Percentiles rank a stretch among this genome's conserved stretches.
Conservation (phyloP, 2,113 vertebrate genomes). For the Cyanistes caeruleus region DNA sequence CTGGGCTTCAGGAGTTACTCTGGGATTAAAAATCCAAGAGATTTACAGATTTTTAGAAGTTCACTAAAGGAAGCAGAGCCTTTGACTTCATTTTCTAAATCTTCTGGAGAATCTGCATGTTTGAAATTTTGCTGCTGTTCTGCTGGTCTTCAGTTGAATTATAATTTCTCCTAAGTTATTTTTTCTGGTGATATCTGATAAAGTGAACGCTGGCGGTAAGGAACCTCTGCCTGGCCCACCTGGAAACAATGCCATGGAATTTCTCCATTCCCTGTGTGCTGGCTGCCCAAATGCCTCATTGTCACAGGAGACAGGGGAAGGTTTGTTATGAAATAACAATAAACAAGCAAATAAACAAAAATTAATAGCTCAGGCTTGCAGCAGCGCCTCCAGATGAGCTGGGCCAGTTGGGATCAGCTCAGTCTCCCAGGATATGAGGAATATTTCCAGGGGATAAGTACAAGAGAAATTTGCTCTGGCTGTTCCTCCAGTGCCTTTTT, state of each 20-base stretch:
- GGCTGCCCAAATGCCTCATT: constrained; percentile 68
- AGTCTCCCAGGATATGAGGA: constrained; percentile 53
- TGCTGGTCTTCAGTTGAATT: background rate
- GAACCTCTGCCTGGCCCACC: constrained; percentile 62
- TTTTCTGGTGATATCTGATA: background rate
- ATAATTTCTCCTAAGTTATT: background rate
- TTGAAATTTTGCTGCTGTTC: background rate
- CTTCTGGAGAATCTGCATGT: background rate
- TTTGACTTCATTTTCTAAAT: constrained; percentile 2
- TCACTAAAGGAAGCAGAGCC: background rate
- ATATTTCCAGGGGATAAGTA: constrained; percentile 73
- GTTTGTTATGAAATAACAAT: constrained; percentile 74
- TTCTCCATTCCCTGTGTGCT: constrained; percentile 54
- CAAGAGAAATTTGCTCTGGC: constrained; percentile 69
- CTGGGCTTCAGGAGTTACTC: background rate
- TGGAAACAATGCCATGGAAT: constrained; percentile 77
- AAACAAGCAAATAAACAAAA: background rate
- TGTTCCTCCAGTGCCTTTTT: constrained; percentile 67
- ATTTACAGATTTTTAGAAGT: background rate
- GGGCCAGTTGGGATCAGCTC: constrained; percentile 69
- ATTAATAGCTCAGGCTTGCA: constrained; percentile 71
- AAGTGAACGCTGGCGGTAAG: background rate
- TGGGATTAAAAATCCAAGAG: background rate
- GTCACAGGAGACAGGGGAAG: background rate
- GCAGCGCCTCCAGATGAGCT: constrained; percentile 68